These are phyloP conservation scores for Trachops cirrhosus DNA, from an alignment of 2,797 vertebrate species.

Conservation along the genomic window DNA sequence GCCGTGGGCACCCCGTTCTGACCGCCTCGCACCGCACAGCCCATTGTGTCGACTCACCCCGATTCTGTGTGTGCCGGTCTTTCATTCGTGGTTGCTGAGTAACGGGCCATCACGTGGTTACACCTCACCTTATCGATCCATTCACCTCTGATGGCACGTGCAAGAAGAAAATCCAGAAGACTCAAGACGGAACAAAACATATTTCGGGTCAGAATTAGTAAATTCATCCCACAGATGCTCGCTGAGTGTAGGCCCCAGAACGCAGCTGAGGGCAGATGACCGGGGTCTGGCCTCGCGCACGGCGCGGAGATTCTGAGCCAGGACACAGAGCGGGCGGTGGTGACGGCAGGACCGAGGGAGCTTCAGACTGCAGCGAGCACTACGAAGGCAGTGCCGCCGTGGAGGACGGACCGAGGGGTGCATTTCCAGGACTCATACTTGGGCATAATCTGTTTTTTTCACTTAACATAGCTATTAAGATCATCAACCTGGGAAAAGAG, in stretches of 20 bases:
- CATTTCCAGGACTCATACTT: slow-evolving; percentile 1
- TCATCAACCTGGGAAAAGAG: slow-evolving; percentile 72
- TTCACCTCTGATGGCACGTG: background rate
- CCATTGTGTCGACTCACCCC: background rate
- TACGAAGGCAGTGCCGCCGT: background rate
- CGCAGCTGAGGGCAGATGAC: background rate
- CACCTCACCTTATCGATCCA: background rate
- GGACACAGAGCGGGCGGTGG: background rate
- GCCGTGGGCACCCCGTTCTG: accelerated
- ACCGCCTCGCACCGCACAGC: accelerated
- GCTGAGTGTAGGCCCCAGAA: background rate
- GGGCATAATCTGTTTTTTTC: background rate
- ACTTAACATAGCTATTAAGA: slow-evolving; percentile 69
- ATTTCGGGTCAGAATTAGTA: background rate
- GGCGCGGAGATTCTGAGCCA: background rate
- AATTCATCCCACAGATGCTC: background rate
- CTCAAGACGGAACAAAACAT: background rate
- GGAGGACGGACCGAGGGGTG: background rate
- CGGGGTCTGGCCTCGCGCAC: accelerated
- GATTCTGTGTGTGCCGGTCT: background rate
- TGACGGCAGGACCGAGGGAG: background rate
- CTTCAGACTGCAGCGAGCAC: background rate
- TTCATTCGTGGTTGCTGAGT: background rate
- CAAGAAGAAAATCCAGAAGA: background rate
- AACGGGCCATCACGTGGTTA: background rate